Evolutionary conservation across 2,888 invertebrate species (phyloP), one percentile per base, ranked within the genome.

Genomic region (Ceramica pisi): DNA sequence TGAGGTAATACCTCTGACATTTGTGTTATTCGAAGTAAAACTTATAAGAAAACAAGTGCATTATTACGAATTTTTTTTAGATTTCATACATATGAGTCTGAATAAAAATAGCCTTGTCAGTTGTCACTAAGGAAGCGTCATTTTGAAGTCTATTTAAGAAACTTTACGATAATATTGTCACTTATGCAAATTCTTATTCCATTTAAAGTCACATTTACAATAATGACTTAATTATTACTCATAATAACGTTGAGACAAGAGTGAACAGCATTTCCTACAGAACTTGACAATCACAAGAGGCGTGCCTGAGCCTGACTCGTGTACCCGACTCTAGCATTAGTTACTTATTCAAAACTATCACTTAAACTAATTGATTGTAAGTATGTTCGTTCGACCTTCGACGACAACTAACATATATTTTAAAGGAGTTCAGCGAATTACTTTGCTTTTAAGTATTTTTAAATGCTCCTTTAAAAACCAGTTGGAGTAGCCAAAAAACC

Each of bases 381-480:
- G 26, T 31, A 26, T 44, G 21, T 16, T 21, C 41, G 14, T 14
- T 35, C 12, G 26, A 64, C 76, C 76, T 61, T 70, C 59, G 9
- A 9, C 5, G 26, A 48, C n/a, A 44, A 12, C 1, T 16, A 14
- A 41, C 16, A 41, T 12, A 12, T 41, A 41, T 48, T 48, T 16
- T 35, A 5, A 90, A 94, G 41, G 41, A 14, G 41, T 41, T 41
- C 41, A 41, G 41, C 16, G 41, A 41, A 41, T 41, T 41, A 41
- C 41, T 41, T 41, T 14, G 41, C 14, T 41, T 14, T 41, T 14
- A 14, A 41, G 14, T 14, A 14, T 41, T 14, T 41, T 41, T 41
- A 38, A 41, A 41, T 41, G 0, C 14, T 16, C 14, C 14, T 41
- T 14, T 41, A 41, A 41, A 41, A 41, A 41, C 14, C 41, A 5